Evolutionary conservation across 2,888 invertebrate species (phyloP).

Genomic region (Antitype chi): DNA sequence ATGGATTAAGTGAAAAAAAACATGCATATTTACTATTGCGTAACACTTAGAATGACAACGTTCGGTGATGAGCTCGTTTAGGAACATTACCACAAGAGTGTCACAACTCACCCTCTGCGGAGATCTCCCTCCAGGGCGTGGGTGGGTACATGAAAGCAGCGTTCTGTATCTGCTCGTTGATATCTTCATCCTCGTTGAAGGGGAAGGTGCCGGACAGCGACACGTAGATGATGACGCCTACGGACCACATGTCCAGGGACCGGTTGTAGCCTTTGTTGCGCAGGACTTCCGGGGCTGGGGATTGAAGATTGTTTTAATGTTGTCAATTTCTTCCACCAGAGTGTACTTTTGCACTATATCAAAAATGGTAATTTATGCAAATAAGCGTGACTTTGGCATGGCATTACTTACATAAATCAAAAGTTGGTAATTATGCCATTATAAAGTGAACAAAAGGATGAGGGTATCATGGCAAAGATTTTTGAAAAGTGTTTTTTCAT

Average conservation of each 20-base stretch:
- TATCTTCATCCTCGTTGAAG: slow-evolving; percentile 99
- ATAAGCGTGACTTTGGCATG: no score
- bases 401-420: no score
- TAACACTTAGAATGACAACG: not conserved
- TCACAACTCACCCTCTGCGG: slow-evolving; percentile 84
- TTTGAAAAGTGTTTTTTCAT: no score
- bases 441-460: no score
- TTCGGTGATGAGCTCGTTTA: not conserved
- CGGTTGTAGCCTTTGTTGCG: slow-evolving; percentile 99
- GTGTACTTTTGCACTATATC: not conserved
- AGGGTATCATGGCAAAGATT: no score
- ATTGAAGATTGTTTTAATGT: not conserved
- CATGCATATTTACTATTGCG: not conserved
- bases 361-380: not conserved
- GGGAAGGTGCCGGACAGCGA: slow-evolving; percentile 99
- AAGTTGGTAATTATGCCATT: no score
- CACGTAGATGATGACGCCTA: slow-evolving; percentile 99
- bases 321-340: not conserved
- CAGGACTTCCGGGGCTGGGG: slow-evolving; percentile 98
- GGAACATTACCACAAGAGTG: not conserved
- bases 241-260: slow-evolving; percentile 99
- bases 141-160: slow-evolving; percentile 99
- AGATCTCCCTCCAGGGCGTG: slow-evolving; percentile 99
- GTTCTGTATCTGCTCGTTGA: slow-evolving; percentile 99
- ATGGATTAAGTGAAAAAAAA: not conserved